A percentile compares a stretch with the other conserved stretches of the same genome.
These are phyloP conservation scores for Chironomus tentans DNA, from an alignment of 2,888 invertebrate genomes.

Conservation along the genomic window DNA sequence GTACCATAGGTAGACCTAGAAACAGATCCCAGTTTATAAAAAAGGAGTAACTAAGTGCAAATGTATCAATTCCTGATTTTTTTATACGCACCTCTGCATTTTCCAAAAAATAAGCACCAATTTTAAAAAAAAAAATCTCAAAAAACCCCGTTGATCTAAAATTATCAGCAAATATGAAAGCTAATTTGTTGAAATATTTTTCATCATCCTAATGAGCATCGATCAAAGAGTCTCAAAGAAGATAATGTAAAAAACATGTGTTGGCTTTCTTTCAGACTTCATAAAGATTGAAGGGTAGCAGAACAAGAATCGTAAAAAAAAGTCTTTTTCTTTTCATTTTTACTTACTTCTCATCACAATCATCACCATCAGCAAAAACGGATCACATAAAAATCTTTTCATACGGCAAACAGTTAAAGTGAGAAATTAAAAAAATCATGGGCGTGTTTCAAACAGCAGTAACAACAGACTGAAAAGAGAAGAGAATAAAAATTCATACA, in stretches of 20 bases:
- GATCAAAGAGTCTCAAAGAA: background rate
- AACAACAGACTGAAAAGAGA: background rate
- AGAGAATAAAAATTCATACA: constrained; percentile 8
- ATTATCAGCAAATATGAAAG: background rate
- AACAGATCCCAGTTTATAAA: too few species aligned
- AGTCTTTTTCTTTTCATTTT: too few species aligned
- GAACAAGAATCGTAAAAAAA: background rate
- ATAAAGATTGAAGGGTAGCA: background rate
- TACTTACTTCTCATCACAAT: background rate
- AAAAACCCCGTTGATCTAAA: too few species aligned
- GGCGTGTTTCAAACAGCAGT: constrained; percentile 12
- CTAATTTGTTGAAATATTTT: background rate
- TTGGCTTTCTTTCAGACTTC: background rate
- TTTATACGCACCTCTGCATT: too few species aligned
- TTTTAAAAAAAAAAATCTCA: too few species aligned
- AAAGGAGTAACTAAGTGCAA: too few species aligned
- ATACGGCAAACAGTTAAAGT: background rate
- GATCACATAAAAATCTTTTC: background rate
- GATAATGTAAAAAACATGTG: background rate
- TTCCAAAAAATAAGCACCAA: too few species aligned
- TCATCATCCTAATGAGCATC: background rate
- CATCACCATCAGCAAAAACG: background rate
- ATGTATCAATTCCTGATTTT: too few species aligned
- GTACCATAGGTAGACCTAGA: too few species aligned
- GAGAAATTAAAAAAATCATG: background rate